Evolutionary conservation across 2,797 vertebrate genomes (phyloP).

Genomic region (Clamator glandarius): DNA sequence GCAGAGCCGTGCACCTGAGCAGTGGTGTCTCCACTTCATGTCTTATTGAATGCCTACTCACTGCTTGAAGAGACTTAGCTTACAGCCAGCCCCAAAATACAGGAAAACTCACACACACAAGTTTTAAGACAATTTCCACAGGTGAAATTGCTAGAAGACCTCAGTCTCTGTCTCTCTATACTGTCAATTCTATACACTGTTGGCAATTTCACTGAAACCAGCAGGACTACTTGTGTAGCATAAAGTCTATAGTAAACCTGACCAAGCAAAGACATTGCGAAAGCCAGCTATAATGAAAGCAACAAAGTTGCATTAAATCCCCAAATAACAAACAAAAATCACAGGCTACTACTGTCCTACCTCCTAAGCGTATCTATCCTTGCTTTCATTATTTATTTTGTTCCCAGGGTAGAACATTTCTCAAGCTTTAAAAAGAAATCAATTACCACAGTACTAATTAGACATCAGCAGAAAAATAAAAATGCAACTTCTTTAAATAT

Average conservation of each 20-base stretch:
- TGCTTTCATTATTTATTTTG: background rate
- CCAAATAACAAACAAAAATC: background rate
- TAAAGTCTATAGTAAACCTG: background rate
- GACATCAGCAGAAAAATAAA: background rate
- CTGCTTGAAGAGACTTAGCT: background rate
- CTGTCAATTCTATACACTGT: background rate
- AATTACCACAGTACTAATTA: background rate
- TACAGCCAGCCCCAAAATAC: background rate
- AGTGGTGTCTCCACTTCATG: background rate
- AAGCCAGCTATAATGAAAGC: background rate
- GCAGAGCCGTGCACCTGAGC: background rate
- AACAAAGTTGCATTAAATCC: background rate
- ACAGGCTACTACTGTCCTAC: background rate
- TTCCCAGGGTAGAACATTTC: background rate
- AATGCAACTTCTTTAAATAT: background rate
- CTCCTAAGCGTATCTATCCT: background rate
- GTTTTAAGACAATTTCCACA: background rate
- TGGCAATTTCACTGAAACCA: background rate
- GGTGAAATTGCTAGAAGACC: background rate
- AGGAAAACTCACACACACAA: background rate
- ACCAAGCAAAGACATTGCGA: background rate
- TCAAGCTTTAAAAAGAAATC: background rate
- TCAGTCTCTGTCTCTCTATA: background rate
- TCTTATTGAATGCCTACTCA: background rate
- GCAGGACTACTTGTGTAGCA: fast-evolving